Percentiles rank a stretch among this genome's conserved stretches.
phyloP scores from a whole-genome alignment of 1,140 invertebrate species.

The Coboldia fuscipes region DNA sequence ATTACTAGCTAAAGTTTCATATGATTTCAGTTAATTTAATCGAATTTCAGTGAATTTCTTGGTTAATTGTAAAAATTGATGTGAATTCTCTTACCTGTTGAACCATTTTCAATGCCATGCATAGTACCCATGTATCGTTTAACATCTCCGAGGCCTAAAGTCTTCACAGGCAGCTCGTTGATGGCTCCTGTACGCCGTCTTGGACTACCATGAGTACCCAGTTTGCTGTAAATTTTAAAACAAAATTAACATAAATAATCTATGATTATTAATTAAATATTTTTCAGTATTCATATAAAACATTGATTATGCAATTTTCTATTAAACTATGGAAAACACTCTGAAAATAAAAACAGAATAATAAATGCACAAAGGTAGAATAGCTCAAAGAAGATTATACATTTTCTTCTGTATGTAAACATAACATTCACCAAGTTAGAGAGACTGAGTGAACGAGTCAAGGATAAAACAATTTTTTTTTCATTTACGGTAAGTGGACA shows the following conservation, averaged over 20 bases:
- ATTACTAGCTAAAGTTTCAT: too few relatives aligned
- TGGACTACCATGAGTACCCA: slow-evolving; percentile 2
- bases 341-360: background rate
- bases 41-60: too few relatives aligned
- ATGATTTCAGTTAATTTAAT: too few relatives aligned
- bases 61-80: too few relatives aligned
- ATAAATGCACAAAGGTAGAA: background rate
- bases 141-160: slow-evolving; percentile 2
- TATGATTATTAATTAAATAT: too few relatives aligned
- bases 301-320: background rate
- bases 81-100: too few relatives aligned
- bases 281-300: background rate
- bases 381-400: background rate
- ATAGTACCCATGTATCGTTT: background rate
- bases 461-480: too few relatives aligned
- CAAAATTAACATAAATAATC: too few relatives aligned
- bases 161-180: slow-evolving; percentile 1
- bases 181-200: background rate
- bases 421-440: too few relatives aligned
- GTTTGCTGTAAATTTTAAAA: slow-evolving; percentile 2
- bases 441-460: too few relatives aligned
- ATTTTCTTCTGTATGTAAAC: too few relatives aligned
- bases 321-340: background rate
- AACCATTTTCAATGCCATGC: slow-evolving; percentile 1
- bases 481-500: too few relatives aligned